Evolutionary conservation across 2,797 vertebrate species (phyloP), one percentile per base, ranked within the genome.

Genomic region (Geotrypetes seraphini): DNA sequence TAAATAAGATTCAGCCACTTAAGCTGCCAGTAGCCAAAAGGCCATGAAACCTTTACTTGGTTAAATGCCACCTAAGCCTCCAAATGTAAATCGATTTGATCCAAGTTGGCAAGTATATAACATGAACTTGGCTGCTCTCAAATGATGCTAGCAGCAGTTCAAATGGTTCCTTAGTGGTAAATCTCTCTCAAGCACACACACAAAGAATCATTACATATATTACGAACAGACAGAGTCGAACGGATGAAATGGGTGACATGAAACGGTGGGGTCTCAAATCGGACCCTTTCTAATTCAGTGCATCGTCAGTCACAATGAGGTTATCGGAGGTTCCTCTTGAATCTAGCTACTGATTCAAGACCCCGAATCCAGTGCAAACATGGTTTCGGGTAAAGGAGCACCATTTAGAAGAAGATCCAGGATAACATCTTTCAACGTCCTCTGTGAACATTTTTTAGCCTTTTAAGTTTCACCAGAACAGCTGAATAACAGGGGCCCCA

Each of bases 361-460:
- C 47, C 32, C 62, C 73, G 69, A 56, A 66, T 53, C 51, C 43
- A 66, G 38, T 43, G 39, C 46, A 51, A 43, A 50, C 62, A 50
- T 57, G 56, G 30, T 67, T 31, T 31, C 26, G 31, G 9, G 22
- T n/a, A 7, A 28, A n/a, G 47, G 42, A 46, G 44, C 39, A 36
- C 40, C 63, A 40, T 71, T 75, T 53, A 55, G 75, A 82, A 24
- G 71, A 54, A 77, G 81, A 78, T 79, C 75, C 79, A 81, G 82
- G 63, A 74, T 57, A 11, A 15, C 13, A 2, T 19, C 35, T 16
- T 48, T 32, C 13, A 25, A 39, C 33, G 11, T 7, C 21, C 56
- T n/a, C n/a, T n/a, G n/a, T n/a, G n/a, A n/a, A n/a, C n/a, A n/a
- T n/a, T n/a, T n/a, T n/a, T n/a, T n/a, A n/a, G n/a, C n/a, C n/a